These are phyloP conservation scores for Brachypteracias leptosomus DNA, from an alignment of 2,113 vertebrate species.

Conservation along the genomic window DNA sequence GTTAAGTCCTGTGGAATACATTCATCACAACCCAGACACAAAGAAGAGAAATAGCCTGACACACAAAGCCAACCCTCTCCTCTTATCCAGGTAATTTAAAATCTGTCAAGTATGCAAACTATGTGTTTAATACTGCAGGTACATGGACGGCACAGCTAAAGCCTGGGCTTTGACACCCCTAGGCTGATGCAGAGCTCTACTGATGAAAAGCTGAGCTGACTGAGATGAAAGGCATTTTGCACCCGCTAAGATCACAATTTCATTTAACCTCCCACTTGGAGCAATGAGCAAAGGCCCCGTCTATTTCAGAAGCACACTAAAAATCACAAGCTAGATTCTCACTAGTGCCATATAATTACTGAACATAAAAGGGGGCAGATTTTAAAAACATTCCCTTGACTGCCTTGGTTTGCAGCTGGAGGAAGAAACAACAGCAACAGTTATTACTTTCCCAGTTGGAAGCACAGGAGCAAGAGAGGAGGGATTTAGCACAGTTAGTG, in stretches of 20 bases:
- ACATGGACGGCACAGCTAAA: not conserved
- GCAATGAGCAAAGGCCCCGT: not conserved
- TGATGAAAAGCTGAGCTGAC: not conserved
- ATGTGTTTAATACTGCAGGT: not conserved
- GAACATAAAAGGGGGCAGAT: not conserved
- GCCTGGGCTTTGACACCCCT: not conserved
- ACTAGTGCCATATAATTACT: not conserved
- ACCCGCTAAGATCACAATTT: not conserved
- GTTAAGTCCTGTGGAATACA: not conserved
- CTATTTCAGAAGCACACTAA: not conserved
- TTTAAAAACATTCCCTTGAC: not conserved
- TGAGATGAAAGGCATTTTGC: slow-evolving; percentile 2
- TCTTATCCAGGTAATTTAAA: not conserved
- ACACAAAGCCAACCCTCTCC: not conserved
- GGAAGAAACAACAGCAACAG: not conserved
- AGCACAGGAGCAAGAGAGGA: not conserved
- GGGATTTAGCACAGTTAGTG: not conserved
- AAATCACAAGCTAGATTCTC: not conserved
- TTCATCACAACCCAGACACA: not conserved
- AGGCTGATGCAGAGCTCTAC: not conserved
- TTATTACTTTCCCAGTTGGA: not conserved
- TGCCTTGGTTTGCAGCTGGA: slow-evolving; percentile 17
- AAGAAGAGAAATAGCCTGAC: not conserved
- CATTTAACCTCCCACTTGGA: not conserved
- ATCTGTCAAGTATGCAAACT: not conserved